A percentile compares a stretch with the other conserved stretches of the same genome.
Conservation (phyloP, 2,113 vertebrate genomes). For the Ailurus styani region DNA sequence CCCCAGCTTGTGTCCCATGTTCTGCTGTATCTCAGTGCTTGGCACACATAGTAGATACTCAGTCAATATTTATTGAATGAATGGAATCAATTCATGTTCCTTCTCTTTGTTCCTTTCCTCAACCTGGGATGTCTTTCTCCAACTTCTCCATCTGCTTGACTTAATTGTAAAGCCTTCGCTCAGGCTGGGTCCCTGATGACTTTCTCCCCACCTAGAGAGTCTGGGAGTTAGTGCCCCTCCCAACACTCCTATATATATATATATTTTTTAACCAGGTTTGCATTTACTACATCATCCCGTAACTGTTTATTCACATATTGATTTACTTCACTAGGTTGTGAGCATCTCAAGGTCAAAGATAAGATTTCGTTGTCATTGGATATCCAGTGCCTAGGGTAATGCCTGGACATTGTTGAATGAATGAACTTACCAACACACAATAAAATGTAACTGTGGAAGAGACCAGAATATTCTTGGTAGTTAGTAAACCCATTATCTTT, state of each 20-base stretch:
- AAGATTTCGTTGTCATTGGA: not conserved
- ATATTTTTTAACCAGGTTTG: not conserved
- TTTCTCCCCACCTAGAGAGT: not conserved
- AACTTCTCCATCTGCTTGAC: not conserved
- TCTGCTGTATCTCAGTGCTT: not conserved
- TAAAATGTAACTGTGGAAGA: not conserved
- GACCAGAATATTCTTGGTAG: not conserved
- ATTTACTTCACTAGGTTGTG: not conserved
- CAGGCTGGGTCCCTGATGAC: not conserved
- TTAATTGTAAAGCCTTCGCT: not conserved
- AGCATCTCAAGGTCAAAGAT: not conserved
- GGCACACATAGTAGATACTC: not conserved
- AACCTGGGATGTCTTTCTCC: not conserved
- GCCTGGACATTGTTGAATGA: not conserved
- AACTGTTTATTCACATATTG: not conserved
- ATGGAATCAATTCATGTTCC: not conserved
- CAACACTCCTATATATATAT: too few species aligned
- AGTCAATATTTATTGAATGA: not conserved
- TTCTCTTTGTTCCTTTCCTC: not conserved
- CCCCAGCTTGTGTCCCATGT: rapidly evolving
- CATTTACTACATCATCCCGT: not conserved
- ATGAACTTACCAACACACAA: not conserved
- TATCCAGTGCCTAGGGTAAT: not conserved
- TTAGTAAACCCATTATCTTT: not conserved
- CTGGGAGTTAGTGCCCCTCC: not conserved